phyloP scores from a whole-genome alignment of 2,113 vertebrate genomes.

The Erpornis zantholeuca region DNA sequence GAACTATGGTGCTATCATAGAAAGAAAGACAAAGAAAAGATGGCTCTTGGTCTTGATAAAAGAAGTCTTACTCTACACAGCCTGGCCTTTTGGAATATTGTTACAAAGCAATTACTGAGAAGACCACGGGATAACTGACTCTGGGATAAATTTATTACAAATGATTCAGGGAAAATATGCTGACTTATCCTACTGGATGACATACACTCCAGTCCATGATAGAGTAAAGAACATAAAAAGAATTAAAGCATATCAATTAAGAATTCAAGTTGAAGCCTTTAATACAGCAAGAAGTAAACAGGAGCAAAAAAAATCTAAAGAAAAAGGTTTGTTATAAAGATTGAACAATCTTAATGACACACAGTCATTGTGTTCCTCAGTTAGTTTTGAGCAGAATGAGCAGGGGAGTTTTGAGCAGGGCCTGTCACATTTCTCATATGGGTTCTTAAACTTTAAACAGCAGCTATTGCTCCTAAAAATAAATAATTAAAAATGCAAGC shows the following conservation, averaged over 20 bases:
- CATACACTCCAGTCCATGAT: background rate
- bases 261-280: background rate
- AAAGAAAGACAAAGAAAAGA: background rate
- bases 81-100: background rate
- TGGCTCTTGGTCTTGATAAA: background rate
- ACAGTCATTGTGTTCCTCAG: background rate
- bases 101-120: background rate
- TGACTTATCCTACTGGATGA: background rate
- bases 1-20: background rate
- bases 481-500: background rate
- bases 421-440: background rate
- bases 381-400: background rate
- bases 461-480: background rate
- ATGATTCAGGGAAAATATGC: background rate
- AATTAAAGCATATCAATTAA: background rate
- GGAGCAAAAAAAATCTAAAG: background rate
- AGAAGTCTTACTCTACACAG: background rate
- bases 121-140: background rate
- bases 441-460: background rate
- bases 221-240: background rate
- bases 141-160: background rate
- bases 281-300: background rate
- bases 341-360: background rate
- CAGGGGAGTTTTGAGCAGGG: background rate
- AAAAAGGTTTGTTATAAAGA: background rate